Evolutionary conservation across 2,797 vertebrate genomes (phyloP).

Genomic region (Clarias pachynema): DNA sequence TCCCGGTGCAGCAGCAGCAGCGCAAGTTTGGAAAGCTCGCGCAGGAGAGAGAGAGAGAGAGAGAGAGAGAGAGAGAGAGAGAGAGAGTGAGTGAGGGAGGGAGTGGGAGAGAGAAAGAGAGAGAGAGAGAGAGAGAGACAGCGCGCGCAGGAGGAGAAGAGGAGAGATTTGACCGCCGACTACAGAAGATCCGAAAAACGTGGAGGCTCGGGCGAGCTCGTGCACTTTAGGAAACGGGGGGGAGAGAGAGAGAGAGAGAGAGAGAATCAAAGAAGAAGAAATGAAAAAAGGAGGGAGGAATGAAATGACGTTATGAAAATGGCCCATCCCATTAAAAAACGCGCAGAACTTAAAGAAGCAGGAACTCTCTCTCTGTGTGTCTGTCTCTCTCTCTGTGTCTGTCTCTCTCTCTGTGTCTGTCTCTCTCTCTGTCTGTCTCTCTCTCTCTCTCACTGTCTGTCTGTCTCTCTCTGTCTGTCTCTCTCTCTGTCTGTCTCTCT

Average conservation of each 20-base stretch:
- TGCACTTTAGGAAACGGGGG: constrained; percentile 70
- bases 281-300: constrained; percentile 66
- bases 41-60: not conserved
- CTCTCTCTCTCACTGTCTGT: not conserved
- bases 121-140: not conserved
- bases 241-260: constrained; percentile 1
- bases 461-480: not conserved
- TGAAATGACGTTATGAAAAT: constrained; percentile 74
- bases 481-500: not conserved
- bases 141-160: no score
- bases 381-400: not conserved
- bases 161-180: constrained; percentile 43
- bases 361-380: constrained; percentile 53
- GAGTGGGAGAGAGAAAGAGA: not conserved
- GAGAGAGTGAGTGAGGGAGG: not conserved
- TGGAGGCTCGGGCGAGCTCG: constrained; percentile 65
- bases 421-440: not conserved
- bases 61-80: not conserved
- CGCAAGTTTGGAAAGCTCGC: constrained; percentile 29
- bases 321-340: constrained; percentile 70
- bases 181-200: constrained; percentile 54
- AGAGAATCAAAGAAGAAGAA: constrained; percentile 66
- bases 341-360: constrained; percentile 73
- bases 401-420: not conserved
- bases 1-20: constrained; percentile 5